Evolutionary conservation across 2,888 invertebrate species (phyloP), one percentile per base, ranked within the genome.

Genomic region (Clistopyga incitator): DNA sequence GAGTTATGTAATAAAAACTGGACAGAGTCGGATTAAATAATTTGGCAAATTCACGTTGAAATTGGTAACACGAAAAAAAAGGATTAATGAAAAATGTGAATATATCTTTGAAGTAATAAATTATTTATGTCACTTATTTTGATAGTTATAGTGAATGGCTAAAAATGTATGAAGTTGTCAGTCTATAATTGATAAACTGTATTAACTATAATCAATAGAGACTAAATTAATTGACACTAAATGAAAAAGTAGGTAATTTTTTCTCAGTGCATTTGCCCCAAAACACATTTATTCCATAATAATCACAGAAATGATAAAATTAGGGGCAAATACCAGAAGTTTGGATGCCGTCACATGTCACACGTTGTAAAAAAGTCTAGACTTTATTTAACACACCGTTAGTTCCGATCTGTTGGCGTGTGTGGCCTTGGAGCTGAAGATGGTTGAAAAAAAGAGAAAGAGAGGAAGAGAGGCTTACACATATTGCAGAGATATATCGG

Each of bases 371-470:
- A 38, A 54, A 50, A 3, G 23, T 8, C 10, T 29, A 72, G 42
- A 34, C 52, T 74, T 72, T 47, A 34, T 61, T 78, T 52, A 64
- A 23, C 61, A 50, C 34, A 25, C 20, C 20, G 25, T 61, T 68
- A 52, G 59, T 67, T 52, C 34, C 54, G 71, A 68, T 23, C 59
- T 70, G n/a, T 56, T 25, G n/a, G 61, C 68, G 67, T 23, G 29
- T n/a, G n/a, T 56, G 72, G 71, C 81, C 71, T 77, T 71, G 74
- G 25, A 77, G 71, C 38, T n/a, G 52, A 61, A 72, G 67, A 67
- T 74, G 59, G 47, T 67, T 68, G 29, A 50, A 59, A 59, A 64
- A 11, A 61, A 15, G 29, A 52, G 10, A 18, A 0, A 13, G n/a
- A 47, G 3, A 47, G 29, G 56, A 6, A 42, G 6, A 45, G 38